Evolutionary conservation across 2,888 invertebrate genomes (phyloP).

Genomic region (Xestia ashworthii): DNA sequence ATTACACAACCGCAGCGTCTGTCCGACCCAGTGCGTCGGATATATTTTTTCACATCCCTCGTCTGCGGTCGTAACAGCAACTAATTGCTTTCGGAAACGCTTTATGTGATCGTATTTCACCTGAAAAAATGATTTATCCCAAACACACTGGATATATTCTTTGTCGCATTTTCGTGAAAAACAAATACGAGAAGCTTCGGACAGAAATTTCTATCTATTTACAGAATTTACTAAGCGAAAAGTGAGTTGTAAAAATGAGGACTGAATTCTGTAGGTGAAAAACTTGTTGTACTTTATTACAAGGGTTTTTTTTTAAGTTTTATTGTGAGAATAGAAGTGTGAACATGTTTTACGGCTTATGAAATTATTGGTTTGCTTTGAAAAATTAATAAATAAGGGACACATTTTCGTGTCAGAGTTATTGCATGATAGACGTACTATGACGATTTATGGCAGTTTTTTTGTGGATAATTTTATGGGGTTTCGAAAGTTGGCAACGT

Average conservation of each 20-base stretch:
- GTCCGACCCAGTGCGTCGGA: conserved; percentile 65
- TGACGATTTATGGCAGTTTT: background rate
- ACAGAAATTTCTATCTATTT: conserved; percentile 44
- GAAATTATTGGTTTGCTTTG: background rate
- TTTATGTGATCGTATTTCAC: conserved; percentile 90
- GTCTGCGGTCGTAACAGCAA: conserved; percentile 86
- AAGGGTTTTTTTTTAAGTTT: conserved; percentile 3
- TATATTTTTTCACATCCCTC: conserved; percentile 81
- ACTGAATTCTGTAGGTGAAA: conserved; percentile 3
- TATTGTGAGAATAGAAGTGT: background rate
- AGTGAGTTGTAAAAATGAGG: conserved; percentile 10
- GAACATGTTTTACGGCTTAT: background rate
- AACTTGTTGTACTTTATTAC: background rate
- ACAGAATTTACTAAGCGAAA: conserved; percentile 34
- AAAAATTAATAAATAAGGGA: background rate
- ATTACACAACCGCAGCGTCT: conserved; percentile 42
- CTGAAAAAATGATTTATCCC: conserved; percentile 88
- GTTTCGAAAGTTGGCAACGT: too few species aligned
- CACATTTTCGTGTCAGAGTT: background rate
- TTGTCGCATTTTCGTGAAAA: conserved; percentile 78
- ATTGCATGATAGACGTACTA: background rate
- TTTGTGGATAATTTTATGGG: background rate
- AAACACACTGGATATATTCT: conserved; percentile 78
- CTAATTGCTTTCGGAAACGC: conserved; percentile 90
- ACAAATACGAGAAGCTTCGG: conserved; percentile 60